phyloP scores from a whole-genome alignment of 2,113 vertebrate species.

The Salvelinus alpinus region DNA sequence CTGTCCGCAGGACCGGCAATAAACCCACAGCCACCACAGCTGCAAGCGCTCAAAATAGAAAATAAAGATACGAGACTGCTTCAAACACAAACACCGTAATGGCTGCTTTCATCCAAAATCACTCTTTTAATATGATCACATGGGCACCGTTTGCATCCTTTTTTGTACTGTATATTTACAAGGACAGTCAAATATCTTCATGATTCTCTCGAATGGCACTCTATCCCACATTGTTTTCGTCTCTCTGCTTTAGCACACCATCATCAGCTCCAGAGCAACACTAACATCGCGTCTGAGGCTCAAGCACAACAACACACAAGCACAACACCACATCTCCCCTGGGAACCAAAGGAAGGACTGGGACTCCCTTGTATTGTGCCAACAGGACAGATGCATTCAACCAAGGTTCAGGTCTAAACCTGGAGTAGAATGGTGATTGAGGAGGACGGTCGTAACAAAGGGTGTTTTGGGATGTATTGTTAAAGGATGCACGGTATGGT shows the following conservation, averaged over 20 bases:
- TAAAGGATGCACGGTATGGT: slow-evolving; percentile 3
- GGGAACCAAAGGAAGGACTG: slow-evolving; percentile 42
- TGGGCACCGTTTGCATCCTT: slow-evolving; percentile 27
- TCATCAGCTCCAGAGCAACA: slow-evolving; percentile 32
- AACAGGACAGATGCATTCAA: slow-evolving; percentile 55
- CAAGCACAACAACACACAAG: slow-evolving; percentile 74
- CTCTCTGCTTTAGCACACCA: slow-evolving; percentile 49
- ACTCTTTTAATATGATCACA: slow-evolving; percentile 13
- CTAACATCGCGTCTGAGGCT: slow-evolving; percentile 43
- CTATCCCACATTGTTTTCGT: slow-evolving; percentile 22
- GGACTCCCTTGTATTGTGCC: slow-evolving; percentile 44
- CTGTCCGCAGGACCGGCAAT: slow-evolving; percentile 84
- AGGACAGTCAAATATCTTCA: not conserved
- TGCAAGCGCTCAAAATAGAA: slow-evolving; percentile 54
- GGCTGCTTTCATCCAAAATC: not conserved
- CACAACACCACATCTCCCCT: slow-evolving; percentile 70
- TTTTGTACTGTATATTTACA: slow-evolving; percentile 29
- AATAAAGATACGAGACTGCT: slow-evolving; percentile 51
- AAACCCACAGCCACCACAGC: slow-evolving; percentile 69
- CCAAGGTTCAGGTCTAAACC: slow-evolving; percentile 53
- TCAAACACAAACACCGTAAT: slow-evolving; percentile 2
- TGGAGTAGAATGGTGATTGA: slow-evolving; percentile 39
- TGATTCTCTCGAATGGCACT: not conserved
- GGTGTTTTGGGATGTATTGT: slow-evolving; percentile 35
- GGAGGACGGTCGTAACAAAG: slow-evolving; percentile 35